Evolutionary conservation across 2,113 vertebrate species (phyloP), one percentile per base, ranked within the genome.

Genomic region (Jaculus jaculus): DNA sequence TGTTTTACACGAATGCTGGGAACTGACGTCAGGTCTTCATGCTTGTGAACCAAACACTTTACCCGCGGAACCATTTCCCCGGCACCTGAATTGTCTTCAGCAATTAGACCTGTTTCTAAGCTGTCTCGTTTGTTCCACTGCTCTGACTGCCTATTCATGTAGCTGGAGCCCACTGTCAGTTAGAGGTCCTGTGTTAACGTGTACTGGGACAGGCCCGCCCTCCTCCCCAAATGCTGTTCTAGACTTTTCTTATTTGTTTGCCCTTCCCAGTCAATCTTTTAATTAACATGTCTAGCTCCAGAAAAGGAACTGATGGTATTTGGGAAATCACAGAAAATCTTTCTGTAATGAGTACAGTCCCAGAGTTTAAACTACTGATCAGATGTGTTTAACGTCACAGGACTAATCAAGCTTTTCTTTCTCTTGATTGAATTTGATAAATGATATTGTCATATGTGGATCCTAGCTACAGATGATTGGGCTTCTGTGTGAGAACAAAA

Each of bases 301-400:
- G 54, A 72, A 51, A n/a, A 69, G 79, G 15, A 65, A 63, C 20
- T 54, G 24, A 58, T 17, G 21, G 18, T 39, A 68, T 65, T 84
- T 39, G 6, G 10, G 30, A 10, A 24, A 60, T 83, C 51, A 72
- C 34, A 80, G 15, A 85, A 91, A 63, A 51, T 71, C 83, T 71
- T 89, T 68, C 51, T 60, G 61, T 5, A 28, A 82, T 47, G 15
- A 90, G 5, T 24, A 39, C 3, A 58, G 9, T 79, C 32, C 21
- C 26, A 66, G 63, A 80, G 78, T 87, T 90, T 47, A 69, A 87
- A 83, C n/a, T 80, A 89, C 11, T 79, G 42, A 73, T 4, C 65
- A 73, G 63, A 60, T 61, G 51, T 91, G 73, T 65, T 94, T 82
- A 90, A 75, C 82, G 58, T 89, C 77, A 85, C 3, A 82, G 58